These are phyloP conservation scores for Prosapia bicincta DNA, from an alignment of 2,888 invertebrate species.

Conservation along the genomic window DNA sequence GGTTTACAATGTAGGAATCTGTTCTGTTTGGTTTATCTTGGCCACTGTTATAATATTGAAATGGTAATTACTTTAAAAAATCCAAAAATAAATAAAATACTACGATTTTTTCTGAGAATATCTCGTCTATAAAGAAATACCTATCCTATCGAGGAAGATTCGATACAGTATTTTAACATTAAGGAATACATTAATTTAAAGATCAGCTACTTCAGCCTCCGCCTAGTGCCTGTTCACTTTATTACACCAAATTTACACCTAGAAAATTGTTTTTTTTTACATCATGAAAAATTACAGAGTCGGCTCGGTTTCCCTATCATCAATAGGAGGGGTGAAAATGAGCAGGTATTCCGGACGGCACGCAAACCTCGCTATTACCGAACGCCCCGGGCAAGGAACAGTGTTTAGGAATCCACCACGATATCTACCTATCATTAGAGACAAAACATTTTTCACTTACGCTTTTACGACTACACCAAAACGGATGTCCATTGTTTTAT, in stretches of 20 bases:
- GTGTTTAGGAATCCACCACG: neutral
- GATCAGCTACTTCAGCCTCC: neutral
- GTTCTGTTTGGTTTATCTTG: too few relatives aligned
- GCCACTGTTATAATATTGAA: too few relatives aligned
- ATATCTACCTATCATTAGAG: neutral
- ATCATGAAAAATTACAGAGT: conserved; percentile 19
- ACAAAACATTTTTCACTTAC: conserved; percentile 13
- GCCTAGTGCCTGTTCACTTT: conserved; percentile 6
- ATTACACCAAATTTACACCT: conserved; percentile 30
- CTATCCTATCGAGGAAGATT: too few relatives aligned
- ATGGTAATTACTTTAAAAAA: too few relatives aligned
- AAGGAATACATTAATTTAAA: neutral
- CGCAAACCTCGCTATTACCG: neutral
- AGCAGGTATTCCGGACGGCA: conserved; percentile 1
- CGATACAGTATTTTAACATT: neutral
- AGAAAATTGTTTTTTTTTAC: conserved; percentile 16
- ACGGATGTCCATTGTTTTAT: neutral
- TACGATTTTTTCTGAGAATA: too few relatives aligned
- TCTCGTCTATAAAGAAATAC: too few relatives aligned
- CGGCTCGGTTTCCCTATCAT: conserved; percentile 13
- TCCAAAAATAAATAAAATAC: too few relatives aligned
- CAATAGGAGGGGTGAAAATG: conserved; percentile 19
- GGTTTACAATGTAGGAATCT: too few relatives aligned
- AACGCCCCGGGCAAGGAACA: neutral
- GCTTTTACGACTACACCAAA: conserved; percentile 6